These are phyloP conservation scores for Hystrix cristata DNA, from an alignment of 2,113 vertebrate genomes.

Conservation along the genomic window DNA sequence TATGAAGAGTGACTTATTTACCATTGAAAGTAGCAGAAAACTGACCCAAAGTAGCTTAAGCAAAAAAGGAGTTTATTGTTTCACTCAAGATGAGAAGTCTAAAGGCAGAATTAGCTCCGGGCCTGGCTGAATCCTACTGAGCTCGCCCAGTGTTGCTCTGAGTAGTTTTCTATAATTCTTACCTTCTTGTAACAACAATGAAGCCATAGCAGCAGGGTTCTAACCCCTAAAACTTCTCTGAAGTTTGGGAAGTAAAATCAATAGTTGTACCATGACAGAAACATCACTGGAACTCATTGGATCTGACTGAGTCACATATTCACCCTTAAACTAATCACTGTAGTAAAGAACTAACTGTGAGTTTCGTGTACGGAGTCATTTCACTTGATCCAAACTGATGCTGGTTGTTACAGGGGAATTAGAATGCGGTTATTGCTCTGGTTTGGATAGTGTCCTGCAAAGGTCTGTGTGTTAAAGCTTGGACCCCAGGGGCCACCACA, in stretches of 20 bases:
- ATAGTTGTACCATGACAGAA: neutral
- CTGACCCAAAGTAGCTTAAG: conserved; percentile 28
- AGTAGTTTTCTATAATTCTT: neutral
- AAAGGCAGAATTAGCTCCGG: neutral
- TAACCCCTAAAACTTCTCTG: conserved; percentile 7
- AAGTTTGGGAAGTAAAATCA: neutral
- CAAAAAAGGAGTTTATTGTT: conserved; percentile 46
- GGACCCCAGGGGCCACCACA: neutral
- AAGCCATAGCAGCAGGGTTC: neutral
- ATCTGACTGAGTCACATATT: neutral
- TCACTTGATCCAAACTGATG: neutral
- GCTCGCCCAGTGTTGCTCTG: neutral
- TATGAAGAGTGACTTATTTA: conserved; percentile 37
- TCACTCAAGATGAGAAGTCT: conserved; percentile 23
- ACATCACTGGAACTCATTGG: neutral
- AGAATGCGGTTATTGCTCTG: neutral
- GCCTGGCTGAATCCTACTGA: neutral
- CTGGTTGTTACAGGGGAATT: neutral
- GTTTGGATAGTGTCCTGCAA: neutral
- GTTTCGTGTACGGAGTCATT: neutral
- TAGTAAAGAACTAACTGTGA: neutral
- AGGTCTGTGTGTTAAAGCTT: neutral
- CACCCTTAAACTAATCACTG: neutral
- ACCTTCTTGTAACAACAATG: neutral
- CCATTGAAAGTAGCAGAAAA: conserved; percentile 54